These are phyloP conservation scores for Pasiphila rectangulata DNA, from an alignment of 2,888 invertebrate genomes.

Conservation along the genomic window DNA sequence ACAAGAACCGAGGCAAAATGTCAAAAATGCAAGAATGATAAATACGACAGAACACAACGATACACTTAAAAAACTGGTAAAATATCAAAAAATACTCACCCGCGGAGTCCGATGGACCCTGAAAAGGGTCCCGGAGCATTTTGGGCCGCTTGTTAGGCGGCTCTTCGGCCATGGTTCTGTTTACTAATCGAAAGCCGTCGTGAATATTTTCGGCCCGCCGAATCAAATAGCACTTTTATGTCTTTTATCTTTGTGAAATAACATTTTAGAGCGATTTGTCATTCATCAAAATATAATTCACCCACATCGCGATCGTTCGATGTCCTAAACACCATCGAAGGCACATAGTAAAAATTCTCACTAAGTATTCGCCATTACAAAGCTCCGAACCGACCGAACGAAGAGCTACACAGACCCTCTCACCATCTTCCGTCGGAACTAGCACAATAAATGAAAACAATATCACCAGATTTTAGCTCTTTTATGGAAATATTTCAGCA, in stretches of 20 bases:
- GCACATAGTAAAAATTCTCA: constrained; percentile 86
- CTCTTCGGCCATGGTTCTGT: constrained; percentile 95
- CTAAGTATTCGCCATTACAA: constrained; percentile 91
- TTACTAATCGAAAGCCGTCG: constrained; percentile 85
- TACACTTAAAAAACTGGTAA: constrained; percentile 59
- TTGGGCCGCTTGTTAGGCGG: constrained; percentile 98
- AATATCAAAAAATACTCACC: constrained; percentile 83
- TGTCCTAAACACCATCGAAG: constrained; percentile 87
- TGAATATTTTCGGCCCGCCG: constrained; percentile 81
- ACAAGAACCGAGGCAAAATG: constrained; percentile 72
- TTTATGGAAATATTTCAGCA: constrained; percentile 71
- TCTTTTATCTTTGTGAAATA: constrained; percentile 77
- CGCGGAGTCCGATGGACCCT: constrained; percentile 89
- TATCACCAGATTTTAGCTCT: constrained; percentile 81
- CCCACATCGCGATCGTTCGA: constrained; percentile 85
- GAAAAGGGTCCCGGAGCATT: constrained; percentile 91
- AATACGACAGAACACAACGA: constrained; percentile 66
- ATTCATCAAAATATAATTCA: constrained; percentile 80
- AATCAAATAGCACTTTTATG: constrained; percentile 79
- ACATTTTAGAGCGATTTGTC: constrained; percentile 79
- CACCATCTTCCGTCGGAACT: constrained; percentile 87
- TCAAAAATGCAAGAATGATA: constrained; percentile 71
- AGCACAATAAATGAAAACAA: constrained; percentile 87
- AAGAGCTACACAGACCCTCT: constrained; percentile 85
- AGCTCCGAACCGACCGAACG: constrained; percentile 86